Conservation (phyloP, 2,888 invertebrate genomes). For the Sinohyriopsis cumingii region DNA sequence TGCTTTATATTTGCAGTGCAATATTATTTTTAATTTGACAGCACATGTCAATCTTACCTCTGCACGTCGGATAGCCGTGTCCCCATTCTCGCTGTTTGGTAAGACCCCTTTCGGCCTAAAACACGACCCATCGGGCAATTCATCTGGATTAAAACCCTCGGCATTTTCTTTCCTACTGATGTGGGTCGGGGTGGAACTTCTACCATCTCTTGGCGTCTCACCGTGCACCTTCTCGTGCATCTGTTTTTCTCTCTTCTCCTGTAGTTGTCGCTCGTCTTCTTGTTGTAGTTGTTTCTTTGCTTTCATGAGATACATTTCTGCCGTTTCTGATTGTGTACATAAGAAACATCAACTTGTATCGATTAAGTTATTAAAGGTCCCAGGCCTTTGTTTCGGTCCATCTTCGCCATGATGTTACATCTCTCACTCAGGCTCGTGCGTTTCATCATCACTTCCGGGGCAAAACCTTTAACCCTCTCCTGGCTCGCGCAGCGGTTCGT, state of each 20-base stretch:
- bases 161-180: conserved; percentile 2
- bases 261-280: conserved; percentile 31
- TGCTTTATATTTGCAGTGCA: too few species aligned
- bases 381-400: too few species aligned
- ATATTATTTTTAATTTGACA: too few species aligned
- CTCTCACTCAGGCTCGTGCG: conserved; percentile 6
- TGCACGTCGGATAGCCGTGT: conserved; percentile 49
- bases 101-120: conserved; percentile 51
- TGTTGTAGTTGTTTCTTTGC: conserved; percentile 39
- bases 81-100: conserved; percentile 32
- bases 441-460: conserved; percentile 44
- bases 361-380: too few species aligned
- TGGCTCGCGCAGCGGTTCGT: too few species aligned
- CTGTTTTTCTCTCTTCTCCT: conserved; percentile 29
- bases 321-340: too few species aligned
- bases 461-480: conserved; percentile 5
- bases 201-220: too few species aligned
- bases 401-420: too few species aligned
- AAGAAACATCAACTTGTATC: too few species aligned
- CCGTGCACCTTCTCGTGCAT: too few species aligned
- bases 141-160: conserved; percentile 44
- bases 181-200: too few species aligned
- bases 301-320: conserved; percentile 42
- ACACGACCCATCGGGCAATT: conserved; percentile 59
- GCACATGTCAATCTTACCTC: conserved; percentile 39